Conservation (phyloP, 92 coral and sea anemone species). For the Pocillopora meandrina region DNA sequence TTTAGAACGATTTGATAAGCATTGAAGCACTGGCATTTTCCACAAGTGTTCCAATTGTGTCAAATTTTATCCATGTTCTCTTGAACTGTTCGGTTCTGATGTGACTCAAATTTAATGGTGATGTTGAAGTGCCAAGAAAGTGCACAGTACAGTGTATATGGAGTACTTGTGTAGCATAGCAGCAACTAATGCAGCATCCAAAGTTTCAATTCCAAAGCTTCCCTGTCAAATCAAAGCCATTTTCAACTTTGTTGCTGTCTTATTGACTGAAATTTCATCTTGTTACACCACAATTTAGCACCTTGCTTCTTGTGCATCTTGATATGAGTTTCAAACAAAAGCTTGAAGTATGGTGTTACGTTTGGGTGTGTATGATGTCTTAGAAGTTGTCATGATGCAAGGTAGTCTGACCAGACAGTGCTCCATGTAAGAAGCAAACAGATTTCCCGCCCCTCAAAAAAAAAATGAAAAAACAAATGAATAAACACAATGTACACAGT, state of each 20-base stretch:
- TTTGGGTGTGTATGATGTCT: not conserved
- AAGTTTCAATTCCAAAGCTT: not conserved
- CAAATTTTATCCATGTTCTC: not conserved
- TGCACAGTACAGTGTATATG: not conserved
- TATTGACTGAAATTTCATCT: not conserved
- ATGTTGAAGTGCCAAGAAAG: no score
- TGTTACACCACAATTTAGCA: constrained; percentile 4
- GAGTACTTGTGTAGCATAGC: not conserved
- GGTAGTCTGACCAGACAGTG: not conserved
- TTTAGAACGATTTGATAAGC: not conserved
- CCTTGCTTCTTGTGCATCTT: not conserved
- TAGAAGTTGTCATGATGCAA: not conserved
- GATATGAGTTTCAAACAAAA: not conserved
- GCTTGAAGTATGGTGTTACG: not conserved
- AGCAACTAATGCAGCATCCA: not conserved
- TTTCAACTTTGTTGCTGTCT: not conserved
- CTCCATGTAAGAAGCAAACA: not conserved
- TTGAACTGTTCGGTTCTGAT: not conserved
- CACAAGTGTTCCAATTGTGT: no score
- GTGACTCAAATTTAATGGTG: no score
- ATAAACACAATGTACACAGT: not conserved
- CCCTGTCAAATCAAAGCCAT: constrained; percentile 15
- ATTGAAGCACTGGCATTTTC: no score
- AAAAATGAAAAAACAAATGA: no score
- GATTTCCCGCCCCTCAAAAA: not conserved